Conservation (phyloP, 2,797 vertebrate genomes). For the Aldrovandia affinis region DNA sequence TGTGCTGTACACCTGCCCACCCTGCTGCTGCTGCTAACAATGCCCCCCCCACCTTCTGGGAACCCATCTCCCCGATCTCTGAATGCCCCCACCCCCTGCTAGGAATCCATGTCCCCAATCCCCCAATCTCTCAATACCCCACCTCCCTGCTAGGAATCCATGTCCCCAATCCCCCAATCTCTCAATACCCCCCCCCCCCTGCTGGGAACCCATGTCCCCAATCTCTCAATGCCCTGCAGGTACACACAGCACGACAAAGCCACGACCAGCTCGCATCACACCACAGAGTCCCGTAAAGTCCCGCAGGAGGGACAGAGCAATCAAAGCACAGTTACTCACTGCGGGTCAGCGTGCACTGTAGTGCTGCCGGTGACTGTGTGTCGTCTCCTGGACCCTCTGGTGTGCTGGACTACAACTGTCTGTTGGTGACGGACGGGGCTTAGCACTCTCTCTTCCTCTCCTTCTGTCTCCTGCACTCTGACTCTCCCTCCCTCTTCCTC, state of each 20-base stretch:
- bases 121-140: constrained; percentile 17
- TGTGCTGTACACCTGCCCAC: constrained; percentile 47
- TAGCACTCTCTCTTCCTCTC: neutral
- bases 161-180: too few species aligned
- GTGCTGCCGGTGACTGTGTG: constrained; percentile 30
- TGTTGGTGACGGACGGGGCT: neutral
- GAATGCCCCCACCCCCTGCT: too few species aligned
- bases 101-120: constrained; percentile 34
- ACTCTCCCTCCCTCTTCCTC: constrained; percentile 47
- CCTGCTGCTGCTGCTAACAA: neutral
- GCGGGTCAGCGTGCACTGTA: constrained; percentile 36
- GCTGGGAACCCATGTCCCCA: constrained; percentile 30
- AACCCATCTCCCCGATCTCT: too few species aligned
- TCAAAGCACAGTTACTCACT: constrained; percentile 44
- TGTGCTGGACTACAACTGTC: neutral
- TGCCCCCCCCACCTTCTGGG: neutral
- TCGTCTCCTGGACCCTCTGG: constrained; percentile 49
- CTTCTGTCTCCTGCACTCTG: constrained; percentile 1
- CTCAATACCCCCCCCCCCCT: too few species aligned
- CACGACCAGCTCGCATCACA: constrained; percentile 50
- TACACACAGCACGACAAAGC: constrained; percentile 65
- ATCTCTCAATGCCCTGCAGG: constrained; percentile 49
- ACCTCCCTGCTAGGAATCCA: neutral
- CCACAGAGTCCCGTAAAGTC: neutral
- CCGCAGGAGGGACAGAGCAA: neutral